Evolutionary conservation across 2,888 invertebrate genomes (phyloP).

Genomic region (Lasioglossum pauxillum): DNA sequence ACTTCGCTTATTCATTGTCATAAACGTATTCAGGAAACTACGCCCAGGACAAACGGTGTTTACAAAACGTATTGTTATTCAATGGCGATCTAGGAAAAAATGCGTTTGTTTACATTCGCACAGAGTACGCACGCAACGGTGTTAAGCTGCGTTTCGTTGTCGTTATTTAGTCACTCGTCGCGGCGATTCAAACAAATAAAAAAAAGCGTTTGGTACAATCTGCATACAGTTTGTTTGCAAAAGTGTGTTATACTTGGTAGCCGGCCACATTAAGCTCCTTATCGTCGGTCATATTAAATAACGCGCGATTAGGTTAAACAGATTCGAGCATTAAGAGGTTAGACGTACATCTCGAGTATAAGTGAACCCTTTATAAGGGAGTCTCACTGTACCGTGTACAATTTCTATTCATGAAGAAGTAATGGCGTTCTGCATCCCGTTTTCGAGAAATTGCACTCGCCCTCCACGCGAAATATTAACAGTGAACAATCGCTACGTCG

Average conservation of each 20-base stretch:
- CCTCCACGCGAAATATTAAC: neutral
- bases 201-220: neutral
- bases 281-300: conserved; percentile 12
- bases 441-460: conserved; percentile 5
- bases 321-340: conserved; percentile 32
- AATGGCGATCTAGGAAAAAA: neutral
- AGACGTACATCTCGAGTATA: conserved; percentile 31
- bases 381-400: conserved; percentile 16
- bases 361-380: conserved; percentile 19
- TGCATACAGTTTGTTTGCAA: neutral
- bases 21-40: neutral
- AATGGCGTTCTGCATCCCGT: conserved; percentile 1
- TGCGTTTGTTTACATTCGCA: neutral
- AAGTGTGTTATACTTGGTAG: conserved; percentile 11
- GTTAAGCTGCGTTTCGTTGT: neutral
- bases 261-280: neutral
- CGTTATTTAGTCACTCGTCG: neutral
- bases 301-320: conserved; percentile 32
- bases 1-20: neutral
- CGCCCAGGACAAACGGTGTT: neutral
- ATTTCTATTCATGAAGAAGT: conserved; percentile 36
- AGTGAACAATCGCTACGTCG: neutral
- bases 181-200: neutral
- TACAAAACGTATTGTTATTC: neutral
- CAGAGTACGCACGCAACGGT: neutral